phyloP scores from a whole-genome alignment of 2,797 vertebrate species.

The Gallirallus australis region DNA sequence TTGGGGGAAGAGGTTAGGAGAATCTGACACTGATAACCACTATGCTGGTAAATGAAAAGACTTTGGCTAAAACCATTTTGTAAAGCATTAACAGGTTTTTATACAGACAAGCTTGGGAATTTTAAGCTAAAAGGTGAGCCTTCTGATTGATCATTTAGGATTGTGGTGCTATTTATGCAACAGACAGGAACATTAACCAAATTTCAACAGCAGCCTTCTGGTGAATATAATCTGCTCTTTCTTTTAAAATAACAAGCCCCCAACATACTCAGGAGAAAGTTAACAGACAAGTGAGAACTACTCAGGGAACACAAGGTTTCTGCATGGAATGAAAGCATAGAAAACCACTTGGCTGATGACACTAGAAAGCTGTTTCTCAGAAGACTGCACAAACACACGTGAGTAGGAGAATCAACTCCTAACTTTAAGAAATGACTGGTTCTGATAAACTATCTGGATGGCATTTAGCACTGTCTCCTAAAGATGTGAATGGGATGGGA shows the following conservation, averaged over 20 bases:
- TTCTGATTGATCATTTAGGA: background rate
- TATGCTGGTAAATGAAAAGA: background rate
- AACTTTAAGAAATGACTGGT: background rate
- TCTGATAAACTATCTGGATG: background rate
- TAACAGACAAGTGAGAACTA: background rate
- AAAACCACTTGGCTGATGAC: background rate
- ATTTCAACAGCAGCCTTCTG: background rate
- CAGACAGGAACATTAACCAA: conserved; percentile 24
- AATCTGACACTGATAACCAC: background rate
- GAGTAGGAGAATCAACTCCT: background rate
- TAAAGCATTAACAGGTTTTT: background rate
- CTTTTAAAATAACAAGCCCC: background rate
- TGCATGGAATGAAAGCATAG: background rate
- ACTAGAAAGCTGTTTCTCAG: background rate
- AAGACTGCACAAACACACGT: accelerated
- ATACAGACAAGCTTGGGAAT: background rate
- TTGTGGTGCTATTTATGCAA: background rate
- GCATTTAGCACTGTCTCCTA: background rate
- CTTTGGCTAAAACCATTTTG: background rate
- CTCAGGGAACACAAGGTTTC: background rate
- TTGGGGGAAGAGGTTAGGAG: background rate
- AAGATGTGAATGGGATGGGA: background rate
- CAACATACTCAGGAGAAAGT: background rate
- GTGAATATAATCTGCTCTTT: background rate
- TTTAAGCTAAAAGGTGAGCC: background rate